These are phyloP conservation scores for Tretioscincus oriximinensis DNA, from an alignment of 2,113 vertebrate genomes.

Conservation along the genomic window DNA sequence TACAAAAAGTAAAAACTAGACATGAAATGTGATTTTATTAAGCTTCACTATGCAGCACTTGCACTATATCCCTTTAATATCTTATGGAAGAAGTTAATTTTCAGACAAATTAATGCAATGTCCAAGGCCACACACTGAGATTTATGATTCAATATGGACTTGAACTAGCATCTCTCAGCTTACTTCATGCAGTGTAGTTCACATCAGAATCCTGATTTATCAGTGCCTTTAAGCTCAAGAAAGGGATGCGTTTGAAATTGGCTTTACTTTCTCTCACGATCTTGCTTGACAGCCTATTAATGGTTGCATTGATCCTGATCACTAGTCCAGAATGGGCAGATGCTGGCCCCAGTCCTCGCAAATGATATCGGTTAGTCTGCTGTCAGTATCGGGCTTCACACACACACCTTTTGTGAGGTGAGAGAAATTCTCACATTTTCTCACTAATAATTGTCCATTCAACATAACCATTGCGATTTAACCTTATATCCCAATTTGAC, in stretches of 20 bases:
- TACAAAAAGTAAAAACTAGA: not conserved
- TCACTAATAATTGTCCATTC: no score
- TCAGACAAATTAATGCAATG: not conserved
- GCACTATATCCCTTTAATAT: not conserved
- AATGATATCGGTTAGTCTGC: no score
- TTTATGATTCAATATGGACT: not conserved
- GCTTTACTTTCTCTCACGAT: not conserved
- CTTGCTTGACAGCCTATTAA: slow-evolving; percentile 39
- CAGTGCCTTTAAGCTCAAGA: not conserved
- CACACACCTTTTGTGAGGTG: no score
- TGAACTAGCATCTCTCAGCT: not conserved
- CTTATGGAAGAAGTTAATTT: not conserved
- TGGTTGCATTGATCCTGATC: not conserved
- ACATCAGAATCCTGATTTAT: not conserved
- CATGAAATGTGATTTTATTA: not conserved
- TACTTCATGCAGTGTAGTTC: not conserved
- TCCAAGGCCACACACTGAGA: not conserved
- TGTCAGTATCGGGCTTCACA: no score
- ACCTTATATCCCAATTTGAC: no score
- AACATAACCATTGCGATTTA: no score
- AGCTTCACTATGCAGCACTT: not conserved
- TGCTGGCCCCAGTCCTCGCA: no score
- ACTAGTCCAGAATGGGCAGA: no score
- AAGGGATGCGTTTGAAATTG: not conserved
- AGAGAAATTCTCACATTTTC: no score